Evolutionary conservation across 2,888 invertebrate species (phyloP).

Genomic region (Philonicus albiceps): DNA sequence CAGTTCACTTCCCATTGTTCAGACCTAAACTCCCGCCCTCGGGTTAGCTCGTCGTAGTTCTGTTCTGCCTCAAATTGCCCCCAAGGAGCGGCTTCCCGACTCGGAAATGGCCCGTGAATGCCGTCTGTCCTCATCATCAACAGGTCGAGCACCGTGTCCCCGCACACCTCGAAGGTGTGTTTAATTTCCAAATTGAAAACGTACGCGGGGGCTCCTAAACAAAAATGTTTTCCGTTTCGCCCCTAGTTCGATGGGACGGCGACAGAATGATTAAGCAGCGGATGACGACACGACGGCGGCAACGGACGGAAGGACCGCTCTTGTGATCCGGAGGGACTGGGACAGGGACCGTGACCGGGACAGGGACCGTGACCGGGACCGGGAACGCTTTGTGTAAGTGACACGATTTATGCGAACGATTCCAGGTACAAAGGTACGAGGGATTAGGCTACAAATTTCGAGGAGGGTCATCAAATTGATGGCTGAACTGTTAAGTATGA

Average conservation of each 20-base stretch:
- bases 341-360: neutral
- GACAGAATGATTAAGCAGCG: neutral
- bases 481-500: neutral
- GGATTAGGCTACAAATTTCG: neutral
- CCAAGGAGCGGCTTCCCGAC: constrained; percentile 20
- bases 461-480: neutral
- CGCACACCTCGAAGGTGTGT: constrained; percentile 12
- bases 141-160: neutral
- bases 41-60: neutral
- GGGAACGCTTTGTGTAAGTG: neutral
- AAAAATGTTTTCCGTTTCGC: neutral
- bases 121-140: neutral
- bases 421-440: neutral
- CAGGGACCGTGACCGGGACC: neutral
- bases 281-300: neutral
- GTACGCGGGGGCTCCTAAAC: neutral
- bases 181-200: constrained; percentile 34
- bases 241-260: neutral
- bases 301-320: neutral
- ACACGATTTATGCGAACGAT: neutral
- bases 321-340: too few relatives aligned
- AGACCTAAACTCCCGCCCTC: neutral
- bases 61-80: neutral
- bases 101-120: constrained; percentile 11
- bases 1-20: neutral